These are phyloP conservation scores for Nebria brevicollis DNA, from an alignment of 2,888 invertebrate genomes.

Conservation along the genomic window DNA sequence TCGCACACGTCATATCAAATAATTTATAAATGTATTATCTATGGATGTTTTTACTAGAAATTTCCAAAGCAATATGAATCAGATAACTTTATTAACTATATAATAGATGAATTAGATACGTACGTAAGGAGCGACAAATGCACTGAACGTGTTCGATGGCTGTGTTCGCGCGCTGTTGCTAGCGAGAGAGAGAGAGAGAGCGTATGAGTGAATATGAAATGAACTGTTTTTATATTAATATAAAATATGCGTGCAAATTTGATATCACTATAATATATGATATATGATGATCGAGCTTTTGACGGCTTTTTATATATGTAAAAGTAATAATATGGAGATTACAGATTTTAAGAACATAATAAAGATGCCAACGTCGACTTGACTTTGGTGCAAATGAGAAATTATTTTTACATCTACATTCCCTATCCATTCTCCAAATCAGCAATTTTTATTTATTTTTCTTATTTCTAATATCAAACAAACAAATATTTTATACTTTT, in stretches of 20 bases:
- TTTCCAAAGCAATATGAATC: neutral
- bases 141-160: slow-evolving; percentile 56
- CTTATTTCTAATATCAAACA: too few relatives aligned
- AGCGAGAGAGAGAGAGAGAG: slow-evolving; percentile 32
- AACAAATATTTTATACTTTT: too few relatives aligned
- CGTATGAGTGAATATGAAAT: slow-evolving; percentile 30
- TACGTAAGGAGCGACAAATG: slow-evolving; percentile 7
- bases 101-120: slow-evolving; percentile 8
- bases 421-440: neutral
- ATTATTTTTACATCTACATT: slow-evolving; percentile 7
- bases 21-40: slow-evolving; percentile 3
- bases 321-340: slow-evolving; percentile 62
- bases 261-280: slow-evolving; percentile 63
- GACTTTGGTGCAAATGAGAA: slow-evolving; percentile 47
- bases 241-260: slow-evolving; percentile 61
- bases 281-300: slow-evolving; percentile 64
- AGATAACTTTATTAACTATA: neutral
- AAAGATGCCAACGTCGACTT: slow-evolving; percentile 63
- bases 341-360: slow-evolving; percentile 64
- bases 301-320: slow-evolving; percentile 65
- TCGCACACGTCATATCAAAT: slow-evolving; percentile 14
- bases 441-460: neutral
- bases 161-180: slow-evolving; percentile 54
- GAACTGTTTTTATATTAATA: slow-evolving; percentile 54
- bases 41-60: slow-evolving; percentile 1